These are phyloP conservation scores for Ormyrus rosae DNA, from an alignment of 2,888 invertebrate genomes.

Conservation along the genomic window DNA sequence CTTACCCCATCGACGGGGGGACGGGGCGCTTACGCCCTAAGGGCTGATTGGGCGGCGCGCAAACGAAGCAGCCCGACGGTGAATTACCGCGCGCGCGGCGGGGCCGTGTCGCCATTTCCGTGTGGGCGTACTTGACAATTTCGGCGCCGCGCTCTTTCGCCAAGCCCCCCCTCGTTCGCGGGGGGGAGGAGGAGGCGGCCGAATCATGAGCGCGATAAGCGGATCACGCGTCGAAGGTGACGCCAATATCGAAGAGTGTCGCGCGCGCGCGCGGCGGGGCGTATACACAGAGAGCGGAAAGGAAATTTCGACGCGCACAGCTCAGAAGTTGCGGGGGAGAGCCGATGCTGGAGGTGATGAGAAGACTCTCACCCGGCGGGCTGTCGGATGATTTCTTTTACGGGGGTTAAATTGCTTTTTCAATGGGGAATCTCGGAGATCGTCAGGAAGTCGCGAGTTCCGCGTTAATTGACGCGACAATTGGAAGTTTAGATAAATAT, in stretches of 20 bases:
- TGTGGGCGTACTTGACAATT: slow-evolving; percentile 70
- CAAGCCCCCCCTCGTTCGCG: not conserved
- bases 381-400: no score
- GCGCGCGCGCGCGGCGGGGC: slow-evolving; percentile 3
- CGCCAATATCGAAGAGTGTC: slow-evolving; percentile 20
- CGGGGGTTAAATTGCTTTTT: no score
- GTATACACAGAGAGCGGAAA: not conserved
- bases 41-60: slow-evolving; percentile 58
- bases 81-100: slow-evolving; percentile 58
- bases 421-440: no score
- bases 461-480: no score
- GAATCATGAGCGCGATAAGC: slow-evolving; percentile 12
- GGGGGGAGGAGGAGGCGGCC: no score
- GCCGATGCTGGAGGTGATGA: no score
- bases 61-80: slow-evolving; percentile 55
- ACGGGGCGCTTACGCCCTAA: slow-evolving; percentile 47
- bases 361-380: no score
- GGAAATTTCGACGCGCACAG: no score
- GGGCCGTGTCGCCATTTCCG: slow-evolving; percentile 72
- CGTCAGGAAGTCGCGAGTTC: no score
- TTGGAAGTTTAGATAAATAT: no score
- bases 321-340: no score
- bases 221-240: slow-evolving; percentile 20
- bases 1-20: not conserved
- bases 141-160: slow-evolving; percentile 30